phyloP scores from a whole-genome alignment of 2,888 invertebrate genomes.

The Noctua janthina region DNA sequence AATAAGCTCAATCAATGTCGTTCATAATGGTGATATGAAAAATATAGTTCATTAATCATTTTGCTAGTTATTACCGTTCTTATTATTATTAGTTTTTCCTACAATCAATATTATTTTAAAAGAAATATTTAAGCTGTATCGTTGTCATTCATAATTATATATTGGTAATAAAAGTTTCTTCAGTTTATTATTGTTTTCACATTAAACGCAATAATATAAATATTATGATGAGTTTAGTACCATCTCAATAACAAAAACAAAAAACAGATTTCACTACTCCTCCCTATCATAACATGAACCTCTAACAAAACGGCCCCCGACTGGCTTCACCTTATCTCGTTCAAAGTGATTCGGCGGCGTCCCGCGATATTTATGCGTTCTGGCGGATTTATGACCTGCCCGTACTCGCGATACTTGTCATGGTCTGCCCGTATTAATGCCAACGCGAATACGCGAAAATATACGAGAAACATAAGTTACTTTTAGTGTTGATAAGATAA shows the following conservation, averaged over 20 bases:
- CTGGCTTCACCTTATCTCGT: slow-evolving; percentile 80
- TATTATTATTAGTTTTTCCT: not conserved
- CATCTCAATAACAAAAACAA: not conserved
- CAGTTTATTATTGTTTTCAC: not conserved
- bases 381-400: slow-evolving; percentile 74
- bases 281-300: slow-evolving; percentile 50
- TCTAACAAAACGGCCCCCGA: slow-evolving; percentile 59
- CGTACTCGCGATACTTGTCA: slow-evolving; percentile 54
- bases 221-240: not conserved
- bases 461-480: not conserved
- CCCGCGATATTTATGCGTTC: slow-evolving; percentile 77
- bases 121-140: not conserved
- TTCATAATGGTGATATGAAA: not conserved
- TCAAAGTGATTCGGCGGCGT: slow-evolving; percentile 79
- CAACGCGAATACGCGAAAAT: not conserved
- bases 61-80: not conserved
- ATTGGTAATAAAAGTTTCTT: too few relatives aligned
- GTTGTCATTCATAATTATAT: not conserved
- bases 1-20: not conserved
- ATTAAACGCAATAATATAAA: not conserved
- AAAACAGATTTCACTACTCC: not conserved
- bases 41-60: not conserved
- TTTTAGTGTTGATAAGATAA: not conserved
- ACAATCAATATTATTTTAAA: not conserved
- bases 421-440: slow-evolving; percentile 27